Evolutionary conservation across 1,140 invertebrate species (phyloP).

Genomic region (Matsumurasca onukii): DNA sequence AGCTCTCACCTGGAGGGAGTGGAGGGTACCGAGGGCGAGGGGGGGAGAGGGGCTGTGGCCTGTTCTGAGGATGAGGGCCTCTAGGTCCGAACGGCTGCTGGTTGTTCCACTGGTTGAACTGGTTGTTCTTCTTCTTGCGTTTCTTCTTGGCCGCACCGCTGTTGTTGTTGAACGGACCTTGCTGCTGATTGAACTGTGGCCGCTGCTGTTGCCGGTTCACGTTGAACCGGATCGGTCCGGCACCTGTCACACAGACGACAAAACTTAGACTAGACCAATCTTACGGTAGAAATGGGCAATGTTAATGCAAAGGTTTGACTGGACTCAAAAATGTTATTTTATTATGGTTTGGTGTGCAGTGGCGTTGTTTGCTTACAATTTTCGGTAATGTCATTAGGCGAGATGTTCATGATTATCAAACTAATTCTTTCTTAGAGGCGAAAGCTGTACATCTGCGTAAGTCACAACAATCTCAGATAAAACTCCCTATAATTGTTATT

Average conservation of each 20-base stretch:
- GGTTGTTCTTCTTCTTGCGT: slow-evolving; percentile 14
- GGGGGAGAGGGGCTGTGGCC: background rate
- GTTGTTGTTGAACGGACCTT: slow-evolving; percentile 17
- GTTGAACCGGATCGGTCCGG: slow-evolving; percentile 14
- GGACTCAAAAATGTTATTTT: background rate
- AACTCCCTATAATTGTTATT: too few species aligned
- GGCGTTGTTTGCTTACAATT: too few species aligned
- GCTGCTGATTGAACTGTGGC: background rate
- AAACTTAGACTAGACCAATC: background rate
- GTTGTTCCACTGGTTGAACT: background rate
- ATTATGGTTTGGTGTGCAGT: background rate
- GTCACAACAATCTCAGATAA: too few species aligned
- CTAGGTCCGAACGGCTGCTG: background rate
- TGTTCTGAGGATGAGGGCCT: background rate
- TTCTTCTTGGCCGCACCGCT: slow-evolving; percentile 25
- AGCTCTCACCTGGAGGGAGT: slow-evolving; percentile 16
- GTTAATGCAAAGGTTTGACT: background rate
- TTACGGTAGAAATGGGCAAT: background rate
- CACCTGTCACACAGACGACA: background rate
- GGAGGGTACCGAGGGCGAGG: slow-evolving; percentile 16
- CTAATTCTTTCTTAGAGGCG: background rate
- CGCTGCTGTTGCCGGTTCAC: slow-evolving; percentile 1
- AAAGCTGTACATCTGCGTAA: too few species aligned
- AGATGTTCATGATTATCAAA: background rate
- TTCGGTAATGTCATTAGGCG: background rate